phyloP scores from a whole-genome alignment of 2,797 vertebrate genomes.

The Pempheris klunzingeri region DNA sequence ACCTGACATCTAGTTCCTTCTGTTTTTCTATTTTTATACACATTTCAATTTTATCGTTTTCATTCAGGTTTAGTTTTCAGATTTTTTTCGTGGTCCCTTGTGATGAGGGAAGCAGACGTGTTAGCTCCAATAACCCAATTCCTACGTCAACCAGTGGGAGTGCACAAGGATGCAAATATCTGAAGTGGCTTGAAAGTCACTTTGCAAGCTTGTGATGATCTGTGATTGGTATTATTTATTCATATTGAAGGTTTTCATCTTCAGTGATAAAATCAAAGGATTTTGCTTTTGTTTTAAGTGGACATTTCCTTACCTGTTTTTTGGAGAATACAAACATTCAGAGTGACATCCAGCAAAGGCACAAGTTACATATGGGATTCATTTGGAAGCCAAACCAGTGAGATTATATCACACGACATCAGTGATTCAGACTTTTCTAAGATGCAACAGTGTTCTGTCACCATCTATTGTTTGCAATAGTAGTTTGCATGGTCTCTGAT shows the following conservation, averaged over 20 bases:
- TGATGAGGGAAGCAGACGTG: constrained; percentile 60
- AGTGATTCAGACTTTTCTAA: constrained; percentile 14
- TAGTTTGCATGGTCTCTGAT: constrained; percentile 58
- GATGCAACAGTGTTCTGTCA: background rate
- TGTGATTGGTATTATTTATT: constrained; percentile 3
- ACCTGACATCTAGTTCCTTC: background rate
- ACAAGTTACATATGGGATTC: background rate
- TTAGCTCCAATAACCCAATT: constrained; percentile 45
- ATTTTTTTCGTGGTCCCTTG: background rate
- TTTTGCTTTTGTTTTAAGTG: background rate
- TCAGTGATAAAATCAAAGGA: background rate
- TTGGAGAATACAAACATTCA: background rate
- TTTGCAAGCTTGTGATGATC: constrained; percentile 16
- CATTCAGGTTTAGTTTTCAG: constrained; percentile 14
- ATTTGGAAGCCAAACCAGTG: background rate
- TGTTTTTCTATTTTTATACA: constrained; percentile 11
- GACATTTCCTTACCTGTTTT: background rate
- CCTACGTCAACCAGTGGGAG: constrained; percentile 65
- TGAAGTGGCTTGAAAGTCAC: constrained; percentile 41
- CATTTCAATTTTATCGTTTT: background rate
- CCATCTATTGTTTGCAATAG: background rate
- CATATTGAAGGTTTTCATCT: background rate
- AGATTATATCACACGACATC: background rate
- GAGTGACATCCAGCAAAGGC: background rate
- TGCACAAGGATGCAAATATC: constrained; percentile 39